Percentiles rank a stretch among this genome's conserved stretches.
Conservation (phyloP, 2,888 invertebrate genomes). For the Agrotis puta region DNA sequence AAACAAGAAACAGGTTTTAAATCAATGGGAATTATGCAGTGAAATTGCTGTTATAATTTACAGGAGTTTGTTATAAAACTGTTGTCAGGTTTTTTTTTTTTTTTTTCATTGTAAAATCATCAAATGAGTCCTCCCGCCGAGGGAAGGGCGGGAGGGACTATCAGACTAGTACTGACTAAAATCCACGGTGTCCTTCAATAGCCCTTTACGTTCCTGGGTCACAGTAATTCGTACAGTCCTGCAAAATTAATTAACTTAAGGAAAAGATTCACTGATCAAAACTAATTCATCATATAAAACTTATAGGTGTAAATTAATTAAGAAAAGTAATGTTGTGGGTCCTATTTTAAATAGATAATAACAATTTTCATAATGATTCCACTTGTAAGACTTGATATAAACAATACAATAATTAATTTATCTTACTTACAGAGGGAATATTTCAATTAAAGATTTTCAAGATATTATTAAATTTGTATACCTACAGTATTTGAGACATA, state of each 20-base stretch:
- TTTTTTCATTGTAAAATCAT: too few species aligned
- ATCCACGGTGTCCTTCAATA: too few species aligned
- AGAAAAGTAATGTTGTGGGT: too few species aligned
- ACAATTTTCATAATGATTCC: neutral
- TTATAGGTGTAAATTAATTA: too few species aligned
- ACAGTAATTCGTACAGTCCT: too few species aligned
- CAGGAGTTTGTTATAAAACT: neutral
- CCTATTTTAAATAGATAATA: too few species aligned
- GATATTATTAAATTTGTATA: neutral
- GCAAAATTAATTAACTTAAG: neutral
- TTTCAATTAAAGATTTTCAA: neutral
- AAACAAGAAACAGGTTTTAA: constrained; percentile 30
- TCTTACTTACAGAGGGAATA: neutral
- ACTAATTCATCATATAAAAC: neutral
- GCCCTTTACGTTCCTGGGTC: too few species aligned
- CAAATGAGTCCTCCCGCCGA: too few species aligned
- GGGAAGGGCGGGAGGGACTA: too few species aligned
- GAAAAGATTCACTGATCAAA: neutral
- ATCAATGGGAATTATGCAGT: neutral
- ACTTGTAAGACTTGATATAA: neutral
- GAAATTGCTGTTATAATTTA: neutral
- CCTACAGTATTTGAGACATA: too few species aligned
- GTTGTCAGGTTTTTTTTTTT: neutral
- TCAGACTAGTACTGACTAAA: too few species aligned
- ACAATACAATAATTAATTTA: neutral